Evolutionary conservation across 2,888 invertebrate species (phyloP), one percentile per base, ranked within the genome.

Genomic region (Sepiola atlantica): DNA sequence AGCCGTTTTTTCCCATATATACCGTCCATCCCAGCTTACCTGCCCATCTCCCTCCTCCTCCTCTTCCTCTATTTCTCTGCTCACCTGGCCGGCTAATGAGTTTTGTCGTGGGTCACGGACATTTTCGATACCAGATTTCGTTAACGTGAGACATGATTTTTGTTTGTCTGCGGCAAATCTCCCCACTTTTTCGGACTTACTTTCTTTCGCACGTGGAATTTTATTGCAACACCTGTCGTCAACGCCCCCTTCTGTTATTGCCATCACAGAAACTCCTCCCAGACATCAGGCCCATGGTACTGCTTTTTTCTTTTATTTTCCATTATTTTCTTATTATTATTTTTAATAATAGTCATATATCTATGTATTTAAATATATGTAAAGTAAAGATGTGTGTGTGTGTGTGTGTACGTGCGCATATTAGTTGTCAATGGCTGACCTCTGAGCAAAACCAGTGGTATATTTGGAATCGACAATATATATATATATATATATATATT

Each of bases 141-240:
- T 77, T 32, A 77, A n/a, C 32, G 77, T 77, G 32, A 77, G 77
- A 10, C 32, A 77, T 77, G 77, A 77, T 77, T 77, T 77, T 77
- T n/a, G n/a, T n/a, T 4, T n/a, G n/a, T 77, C 77, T 77, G 77
- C 77, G 77, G 77, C 77, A 77, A 77, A 77, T 77, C 77, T 77
- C 77, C 77, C 77, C 77, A 77, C 77, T 77, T 77, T 77, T 77
- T 77, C 18, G 77, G 77, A 77, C n/a, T 77, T 77, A 77, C 77
- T 32, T 32, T n/a, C 77, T 77, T 77, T 77, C 77, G 77, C 45
- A 45, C n/a, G 77, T 77, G 77, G 77, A 77, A 77, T 77, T 77
- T 77, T 77, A 21, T 77, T n/a, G n/a, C n/a, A n/a, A 32, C 77
- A 77, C 77, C 77, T 77, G n/a, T n/a, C n/a, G 21, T n/a, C 32